These are phyloP conservation scores for Muschampia plurimacula DNA, from an alignment of 2,888 invertebrate species.

Conservation along the genomic window DNA sequence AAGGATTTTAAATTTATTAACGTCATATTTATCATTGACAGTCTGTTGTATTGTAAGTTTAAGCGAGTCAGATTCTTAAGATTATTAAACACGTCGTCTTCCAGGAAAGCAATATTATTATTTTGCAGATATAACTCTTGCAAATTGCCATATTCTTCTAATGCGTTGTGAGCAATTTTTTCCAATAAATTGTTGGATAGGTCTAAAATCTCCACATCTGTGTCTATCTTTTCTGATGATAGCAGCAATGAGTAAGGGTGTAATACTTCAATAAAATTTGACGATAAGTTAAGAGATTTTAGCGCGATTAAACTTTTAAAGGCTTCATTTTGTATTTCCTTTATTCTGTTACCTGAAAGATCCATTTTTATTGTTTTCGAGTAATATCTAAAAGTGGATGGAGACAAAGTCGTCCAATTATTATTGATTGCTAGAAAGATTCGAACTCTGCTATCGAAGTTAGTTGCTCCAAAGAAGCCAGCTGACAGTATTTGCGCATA, in stretches of 20 bases:
- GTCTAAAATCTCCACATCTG: conserved; percentile 57
- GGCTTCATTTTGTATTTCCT: conserved; percentile 55
- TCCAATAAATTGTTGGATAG: conserved; percentile 62
- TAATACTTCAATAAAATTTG: conserved; percentile 59
- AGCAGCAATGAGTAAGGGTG: conserved; percentile 54
- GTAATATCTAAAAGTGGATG: conserved; percentile 62
- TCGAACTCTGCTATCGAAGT: conserved; percentile 71
- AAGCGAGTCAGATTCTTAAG: conserved; percentile 56
- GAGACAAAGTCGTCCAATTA: conserved; percentile 58
- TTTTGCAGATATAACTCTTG: conserved; percentile 59
- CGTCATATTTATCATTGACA: conserved; percentile 60
- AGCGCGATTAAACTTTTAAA: conserved; percentile 57
- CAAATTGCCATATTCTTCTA: conserved; percentile 56
- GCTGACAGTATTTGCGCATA: conserved; percentile 49
- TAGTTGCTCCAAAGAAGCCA: conserved; percentile 69
- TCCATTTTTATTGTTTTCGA: conserved; percentile 55
- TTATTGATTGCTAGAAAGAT: conserved; percentile 56
- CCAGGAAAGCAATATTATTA: conserved; percentile 58
- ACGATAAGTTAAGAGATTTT: conserved; percentile 61
- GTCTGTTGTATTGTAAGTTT: conserved; percentile 59
- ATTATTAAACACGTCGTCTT: conserved; percentile 58
- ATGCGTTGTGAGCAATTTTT: conserved; percentile 52
- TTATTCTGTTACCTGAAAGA: conserved; percentile 61
- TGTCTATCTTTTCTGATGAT: conserved; percentile 47
- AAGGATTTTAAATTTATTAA: conserved; percentile 62